Evolutionary conservation across 2,888 invertebrate species (phyloP), one percentile per base, ranked within the genome.

Genomic region (Trachelus troglodyta): DNA sequence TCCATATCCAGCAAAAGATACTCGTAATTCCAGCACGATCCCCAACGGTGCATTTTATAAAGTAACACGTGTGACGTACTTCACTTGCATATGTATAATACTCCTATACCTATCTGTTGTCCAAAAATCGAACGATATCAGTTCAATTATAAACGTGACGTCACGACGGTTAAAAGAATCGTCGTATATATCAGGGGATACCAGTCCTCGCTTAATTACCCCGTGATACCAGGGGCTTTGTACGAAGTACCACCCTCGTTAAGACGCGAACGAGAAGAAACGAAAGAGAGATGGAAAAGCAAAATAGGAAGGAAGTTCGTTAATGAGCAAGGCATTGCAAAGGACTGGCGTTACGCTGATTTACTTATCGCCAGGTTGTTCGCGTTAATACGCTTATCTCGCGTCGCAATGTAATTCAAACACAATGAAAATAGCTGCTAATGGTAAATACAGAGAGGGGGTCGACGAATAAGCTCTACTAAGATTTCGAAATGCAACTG

Each of bases 301-400:
- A 71, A 15, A 71, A 71, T 33, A 31, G 71, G 34, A 71, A 71
- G 34, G 71, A 71, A 56, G 56, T 56, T 56, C 56, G 56, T 56
- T 56, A 56, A 71, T 34, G 71, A 71, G 33, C 31, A 71, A 71
- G 12, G 31, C 71, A 71, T 23, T 71, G 30, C 74, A 76, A 77
- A 74, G 80, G 78, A 75, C 78, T 81, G 80, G 78, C 79, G 79
- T 79, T 80, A 81, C 77, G 78, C 76, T 77, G 82, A 79, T 81
- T 82, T 80, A 80, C 81, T 81, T 82, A 82, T 81, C 81, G 79
- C 74, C 81, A 34, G 79, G 77, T 75, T 77, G 12, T 35, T 34
- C 74, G 69, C 71, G 74, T 76, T 80, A 80, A 78, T 79, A 75
- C 76, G 79, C 76, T 79, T 81, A 82, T 78, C 78, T 79, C 69